Evolutionary conservation across 92 coral and sea anemone species (phyloP), one percentile per base, ranked within the genome.

Genomic region (Palythoa heliodiscus): DNA sequence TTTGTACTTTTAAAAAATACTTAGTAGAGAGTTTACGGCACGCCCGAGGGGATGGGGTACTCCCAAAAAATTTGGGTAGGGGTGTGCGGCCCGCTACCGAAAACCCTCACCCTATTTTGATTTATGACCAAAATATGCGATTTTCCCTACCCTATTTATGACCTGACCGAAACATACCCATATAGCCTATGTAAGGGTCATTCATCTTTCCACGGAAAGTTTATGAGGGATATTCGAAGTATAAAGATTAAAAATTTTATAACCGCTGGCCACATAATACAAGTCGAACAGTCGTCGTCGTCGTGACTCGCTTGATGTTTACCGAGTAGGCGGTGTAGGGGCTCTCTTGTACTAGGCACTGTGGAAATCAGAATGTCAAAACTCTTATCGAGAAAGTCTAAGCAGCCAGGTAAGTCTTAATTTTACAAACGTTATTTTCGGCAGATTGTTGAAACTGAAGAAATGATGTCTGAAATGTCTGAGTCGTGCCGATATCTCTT

Each of bases 341-440:
- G 72, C 7, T 38, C 15, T 58, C 55, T 43, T 16, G 24, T 37
- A 54, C 69, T 61, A 14, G 25, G 20, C 74, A 50, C 23, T n/a
- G 58, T 37, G 83, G 83, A 24, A 91, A 87, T 91, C 75, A 87
- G 91, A 64, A 88, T 93, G 76, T 85, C 93, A 24, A 93, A 89
- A 84, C 19, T 83, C 81, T 87, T 87, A 47, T 84, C 94, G 3
- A 93, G 79, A 83, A 93, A 93, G 72, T 85, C 91, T 29, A 93
- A 93, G 69, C 90, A 88, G 37, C 90, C 90, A 82, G 91, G 93
- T 87, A 88, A 74, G 82, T 81, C 3, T 20, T 53, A 16, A 66
- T 35, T 38, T 6, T 5, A 14, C 17, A 54, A 37, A 25, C 25
- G 10, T 78, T 11, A 29, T 47, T 80, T 4, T 11, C n/a, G 54